Evolutionary conservation across 2,797 vertebrate species (phyloP).

Genomic region (Centropyge bicolor): DNA sequence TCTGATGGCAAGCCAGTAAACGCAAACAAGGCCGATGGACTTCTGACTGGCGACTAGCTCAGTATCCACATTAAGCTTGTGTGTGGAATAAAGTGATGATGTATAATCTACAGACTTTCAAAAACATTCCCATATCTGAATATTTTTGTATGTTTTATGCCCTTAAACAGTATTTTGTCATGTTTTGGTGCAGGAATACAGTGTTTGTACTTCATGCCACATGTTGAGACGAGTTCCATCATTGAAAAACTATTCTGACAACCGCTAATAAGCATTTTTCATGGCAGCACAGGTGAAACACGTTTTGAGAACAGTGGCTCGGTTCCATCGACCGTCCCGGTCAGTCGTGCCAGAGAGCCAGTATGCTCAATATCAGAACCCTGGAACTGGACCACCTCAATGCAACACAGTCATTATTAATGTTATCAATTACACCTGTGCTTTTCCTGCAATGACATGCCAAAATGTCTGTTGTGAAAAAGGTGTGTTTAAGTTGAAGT

Average conservation of each 20-base stretch:
- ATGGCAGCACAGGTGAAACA: background rate
- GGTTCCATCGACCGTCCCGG: background rate
- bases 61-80: background rate
- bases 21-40: constrained; percentile 11
- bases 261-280: background rate
- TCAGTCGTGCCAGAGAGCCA: background rate
- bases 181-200: background rate
- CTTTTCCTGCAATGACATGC: constrained; percentile 3
- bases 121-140: background rate
- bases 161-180: background rate
- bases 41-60: constrained; percentile 1
- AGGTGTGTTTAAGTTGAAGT: background rate
- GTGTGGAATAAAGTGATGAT: background rate
- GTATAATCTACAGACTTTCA: background rate
- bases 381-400: background rate
- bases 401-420: background rate
- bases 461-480: constrained; percentile 15
- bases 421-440: background rate
- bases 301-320: background rate
- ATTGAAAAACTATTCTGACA: background rate
- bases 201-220: background rate
- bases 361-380: background rate
- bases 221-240: background rate
- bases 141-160: background rate
- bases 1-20: constrained; percentile 7